Evolutionary conservation across 2,888 invertebrate genomes (phyloP).

Genomic region (Polietes domitor): DNA sequence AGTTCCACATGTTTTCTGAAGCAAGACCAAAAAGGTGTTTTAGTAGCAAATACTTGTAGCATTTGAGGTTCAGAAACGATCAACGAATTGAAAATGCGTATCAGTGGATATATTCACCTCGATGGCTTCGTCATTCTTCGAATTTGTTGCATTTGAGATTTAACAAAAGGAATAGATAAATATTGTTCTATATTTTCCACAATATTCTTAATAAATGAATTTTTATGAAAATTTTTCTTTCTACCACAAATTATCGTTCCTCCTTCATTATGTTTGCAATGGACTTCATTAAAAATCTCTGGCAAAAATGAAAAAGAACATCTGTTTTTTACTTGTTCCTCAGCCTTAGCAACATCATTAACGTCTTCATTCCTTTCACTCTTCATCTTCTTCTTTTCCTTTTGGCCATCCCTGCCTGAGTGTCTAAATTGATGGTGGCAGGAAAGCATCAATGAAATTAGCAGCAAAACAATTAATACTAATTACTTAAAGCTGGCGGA

Average conservation of each 20-base stretch:
- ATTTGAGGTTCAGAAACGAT: too few species aligned
- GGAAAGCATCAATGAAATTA: slow-evolving; percentile 14
- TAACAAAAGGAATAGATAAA: too few species aligned
- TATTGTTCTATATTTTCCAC: not conserved
- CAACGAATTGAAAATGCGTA: too few species aligned
- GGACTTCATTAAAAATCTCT: not conserved
- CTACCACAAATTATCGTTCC: not conserved
- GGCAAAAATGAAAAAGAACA: slow-evolving; percentile 5
- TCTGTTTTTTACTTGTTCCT: slow-evolving; percentile 2
- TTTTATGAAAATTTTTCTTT: not conserved
- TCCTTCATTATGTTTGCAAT: not conserved
- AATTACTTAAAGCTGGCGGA: slow-evolving; percentile 23
- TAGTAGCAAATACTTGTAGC: too few species aligned
- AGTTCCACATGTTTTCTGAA: too few species aligned
- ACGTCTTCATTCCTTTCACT: not conserved
- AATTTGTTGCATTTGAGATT: too few species aligned
- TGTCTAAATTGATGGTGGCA: not conserved
- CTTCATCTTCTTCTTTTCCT: not conserved
- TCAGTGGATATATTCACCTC: too few species aligned
- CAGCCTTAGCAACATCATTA: too few species aligned
- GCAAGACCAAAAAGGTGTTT: too few species aligned
- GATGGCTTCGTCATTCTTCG: too few species aligned
- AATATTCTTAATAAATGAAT: not conserved
- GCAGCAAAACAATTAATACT: slow-evolving; percentile 33
- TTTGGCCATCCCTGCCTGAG: not conserved